A percentile compares a stretch with the other conserved stretches of the same genome.
Conservation (phyloP, 2,888 invertebrate species). For the Zaprionus bogoriensis region DNA sequence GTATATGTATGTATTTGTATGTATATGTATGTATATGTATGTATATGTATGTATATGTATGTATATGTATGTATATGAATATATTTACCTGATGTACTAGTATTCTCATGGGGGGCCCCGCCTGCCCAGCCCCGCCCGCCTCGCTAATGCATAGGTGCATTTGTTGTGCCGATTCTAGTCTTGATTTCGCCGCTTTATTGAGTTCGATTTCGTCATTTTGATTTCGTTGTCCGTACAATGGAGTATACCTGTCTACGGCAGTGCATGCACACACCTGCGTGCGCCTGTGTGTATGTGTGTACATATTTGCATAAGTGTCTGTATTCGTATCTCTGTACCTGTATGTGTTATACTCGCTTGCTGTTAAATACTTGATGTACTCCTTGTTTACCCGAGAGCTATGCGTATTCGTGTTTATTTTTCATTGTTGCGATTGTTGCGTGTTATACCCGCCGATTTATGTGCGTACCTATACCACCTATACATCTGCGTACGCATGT, state of each 20-base stretch:
- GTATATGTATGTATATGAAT: not conserved
- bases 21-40: not conserved
- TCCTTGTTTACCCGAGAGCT: constrained; percentile 2
- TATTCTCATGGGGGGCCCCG: too few relatives aligned
- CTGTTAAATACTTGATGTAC: not conserved
- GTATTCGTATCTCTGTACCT: constrained; percentile 3
- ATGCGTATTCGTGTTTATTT: constrained; percentile 5
- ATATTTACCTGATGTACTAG: too few relatives aligned
- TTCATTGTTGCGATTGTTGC: constrained; percentile 2
- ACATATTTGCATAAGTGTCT: not conserved
- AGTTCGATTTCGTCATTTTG: not conserved
- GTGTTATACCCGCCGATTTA: constrained; percentile 1
- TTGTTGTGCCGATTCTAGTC: not conserved
- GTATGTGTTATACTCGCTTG: constrained; percentile 1
- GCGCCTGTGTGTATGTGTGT: constrained; percentile 1
- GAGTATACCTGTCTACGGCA: too few relatives aligned
- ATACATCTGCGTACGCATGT: not conserved
- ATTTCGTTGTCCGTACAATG: not conserved
- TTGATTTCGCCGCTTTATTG: not conserved
- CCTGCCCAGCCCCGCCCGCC: too few relatives aligned
- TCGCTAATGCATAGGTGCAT: not conserved
- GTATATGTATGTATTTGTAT: constrained; percentile 13
- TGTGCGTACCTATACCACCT: not conserved
- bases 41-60: too few relatives aligned
- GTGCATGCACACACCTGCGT: not conserved